Evolutionary conservation across 2,797 vertebrate species (phyloP), one percentile per base, ranked within the genome.

Genomic region (Sebastes flavidus): DNA sequence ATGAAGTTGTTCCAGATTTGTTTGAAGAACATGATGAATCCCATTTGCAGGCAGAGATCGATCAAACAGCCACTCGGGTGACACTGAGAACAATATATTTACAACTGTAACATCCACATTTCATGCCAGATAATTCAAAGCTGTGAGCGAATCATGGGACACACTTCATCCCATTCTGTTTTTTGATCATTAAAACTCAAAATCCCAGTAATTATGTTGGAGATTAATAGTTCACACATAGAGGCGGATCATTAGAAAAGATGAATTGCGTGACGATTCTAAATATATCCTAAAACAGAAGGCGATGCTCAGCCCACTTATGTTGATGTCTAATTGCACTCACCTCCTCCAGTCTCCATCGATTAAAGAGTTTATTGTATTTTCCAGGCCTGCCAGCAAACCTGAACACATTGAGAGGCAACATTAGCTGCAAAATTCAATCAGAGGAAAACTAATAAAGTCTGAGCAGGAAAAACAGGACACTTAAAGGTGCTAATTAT

Each of bases 1-100:
- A 99, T 99, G 91, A 99, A 99, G 93, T 99, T 99, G 92, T 99
- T 99, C 99, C 99, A 99, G 95, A 99, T 99, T 92, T 99, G 98
- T 91, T 99, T 99, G 90, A 99, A 95, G 92, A 99, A 97, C 99
- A 99, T 99, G 90, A 99, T 99, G 72, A 99, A 98, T 73, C 99
- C 97, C 99, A 99, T 99, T 94, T 99, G 99, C 87, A 99, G 95
- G 84, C 99, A 99, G 30, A 99, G 96, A 93, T 99, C 99, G 93
- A 99, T 99, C 94, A 99, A 94, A 88, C 99, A 99, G 88, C 99
- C 99, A 52, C 99, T 99, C 0, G 99, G 98, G 80, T 99, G 98
- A 90, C 99, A 99, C 98, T 99, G 87, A 81, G 91, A 88, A 14
- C 92, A 85, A 16, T 10, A 72, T 3, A 78, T 58, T 65, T n/a